A percentile compares a stretch with the other conserved stretches of the same genome.
phyloP scores from a whole-genome alignment of 2,888 invertebrate genomes.

The Amitus sp. region DNA sequence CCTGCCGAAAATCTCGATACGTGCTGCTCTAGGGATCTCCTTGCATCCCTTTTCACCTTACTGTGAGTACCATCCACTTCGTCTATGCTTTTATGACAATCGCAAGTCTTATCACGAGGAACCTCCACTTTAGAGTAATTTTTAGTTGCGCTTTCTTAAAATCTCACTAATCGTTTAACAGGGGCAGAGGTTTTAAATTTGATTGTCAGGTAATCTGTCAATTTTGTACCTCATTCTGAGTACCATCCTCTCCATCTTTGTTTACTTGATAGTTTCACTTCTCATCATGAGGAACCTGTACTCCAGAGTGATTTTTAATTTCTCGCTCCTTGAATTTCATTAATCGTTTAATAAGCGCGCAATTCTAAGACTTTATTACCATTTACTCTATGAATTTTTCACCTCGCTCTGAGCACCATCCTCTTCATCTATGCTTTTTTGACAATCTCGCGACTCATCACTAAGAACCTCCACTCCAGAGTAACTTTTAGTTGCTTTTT shows the following conservation, averaged over 20 bases:
- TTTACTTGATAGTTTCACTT: neutral
- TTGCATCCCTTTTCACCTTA: neutral
- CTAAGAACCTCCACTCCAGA: too few species aligned
- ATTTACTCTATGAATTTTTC: neutral
- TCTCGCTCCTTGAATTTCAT: neutral
- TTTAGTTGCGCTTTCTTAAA: neutral
- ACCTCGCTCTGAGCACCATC: neutral
- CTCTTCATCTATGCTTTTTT: neutral
- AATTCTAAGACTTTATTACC: too few species aligned
- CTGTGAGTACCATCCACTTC: neutral
- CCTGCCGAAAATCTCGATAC: constrained; percentile 1
- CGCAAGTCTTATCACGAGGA: neutral
- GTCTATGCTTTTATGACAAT: neutral
- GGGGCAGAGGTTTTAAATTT: neutral
- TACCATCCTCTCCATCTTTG: neutral
- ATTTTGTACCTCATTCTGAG: neutral
- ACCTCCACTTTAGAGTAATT: too few species aligned
- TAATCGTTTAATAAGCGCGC: neutral
- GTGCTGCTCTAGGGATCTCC: constrained; percentile 1
- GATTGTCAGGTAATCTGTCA: too few species aligned
- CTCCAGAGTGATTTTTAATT: neutral
- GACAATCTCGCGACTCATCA: neutral
- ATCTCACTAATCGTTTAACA: neutral
- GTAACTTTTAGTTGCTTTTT: neutral
- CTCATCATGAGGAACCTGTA: neutral